A percentile compares a stretch with the other conserved stretches of the same genome.
phyloP scores from a whole-genome alignment of 2,888 invertebrate species.

The Drosophila multiciliata region DNA sequence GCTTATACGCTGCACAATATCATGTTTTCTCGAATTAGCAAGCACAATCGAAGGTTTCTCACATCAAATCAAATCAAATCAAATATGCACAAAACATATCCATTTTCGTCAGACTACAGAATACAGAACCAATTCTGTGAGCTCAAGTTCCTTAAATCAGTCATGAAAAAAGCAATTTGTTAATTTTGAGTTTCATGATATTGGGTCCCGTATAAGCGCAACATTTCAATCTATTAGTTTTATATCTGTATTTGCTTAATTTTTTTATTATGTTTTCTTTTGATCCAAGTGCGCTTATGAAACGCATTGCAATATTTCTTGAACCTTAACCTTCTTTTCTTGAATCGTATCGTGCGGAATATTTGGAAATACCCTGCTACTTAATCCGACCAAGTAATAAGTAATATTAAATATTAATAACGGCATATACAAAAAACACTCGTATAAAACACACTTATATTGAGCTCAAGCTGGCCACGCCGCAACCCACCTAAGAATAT shows the following conservation, averaged over 20 bases:
- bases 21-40: constrained; percentile 20
- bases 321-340: neutral
- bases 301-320: constrained; percentile 73
- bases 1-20: constrained; percentile 40
- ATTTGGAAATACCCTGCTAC: constrained; percentile 30
- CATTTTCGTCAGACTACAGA: constrained; percentile 24
- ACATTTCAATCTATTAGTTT: constrained; percentile 25
- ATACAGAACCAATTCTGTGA: constrained; percentile 22
- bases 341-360: constrained; percentile 39
- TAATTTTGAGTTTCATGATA: constrained; percentile 24
- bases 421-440: constrained; percentile 26
- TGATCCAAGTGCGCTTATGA: constrained; percentile 71
- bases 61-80: constrained; percentile 29
- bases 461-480: constrained; percentile 79
- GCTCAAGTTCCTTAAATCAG: constrained; percentile 30
- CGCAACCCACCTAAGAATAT: constrained; percentile 74
- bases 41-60: constrained; percentile 51
- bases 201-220: constrained; percentile 30
- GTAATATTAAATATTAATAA: constrained; percentile 26
- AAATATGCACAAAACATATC: constrained; percentile 44
- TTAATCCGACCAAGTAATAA: constrained; percentile 70
- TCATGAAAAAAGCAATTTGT: neutral
- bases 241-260: constrained; percentile 13
- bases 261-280: neutral
- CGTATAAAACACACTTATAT: constrained; percentile 53